phyloP scores from a whole-genome alignment of 2,888 invertebrate species.

The Panzeria rudis region DNA sequence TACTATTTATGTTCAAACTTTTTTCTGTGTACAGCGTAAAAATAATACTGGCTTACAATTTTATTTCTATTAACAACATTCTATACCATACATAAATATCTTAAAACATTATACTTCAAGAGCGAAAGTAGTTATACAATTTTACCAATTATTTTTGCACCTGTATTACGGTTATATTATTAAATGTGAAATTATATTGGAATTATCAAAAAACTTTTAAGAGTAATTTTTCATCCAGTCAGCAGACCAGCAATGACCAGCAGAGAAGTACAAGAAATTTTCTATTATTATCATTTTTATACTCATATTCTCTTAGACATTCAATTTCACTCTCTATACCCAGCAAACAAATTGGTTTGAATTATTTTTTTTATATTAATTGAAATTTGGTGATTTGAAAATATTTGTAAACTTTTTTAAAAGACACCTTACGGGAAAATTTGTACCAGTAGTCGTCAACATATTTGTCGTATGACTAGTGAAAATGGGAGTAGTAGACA shows the following conservation, averaged over 20 bases:
- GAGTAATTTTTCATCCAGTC: background rate
- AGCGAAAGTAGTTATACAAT: background rate
- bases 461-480: too few relatives aligned
- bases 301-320: background rate
- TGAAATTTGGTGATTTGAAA: background rate
- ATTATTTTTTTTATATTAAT: background rate
- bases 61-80: background rate
- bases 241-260: background rate
- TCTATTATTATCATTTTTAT: background rate
- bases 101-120: background rate
- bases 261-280: background rate
- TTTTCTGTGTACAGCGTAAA: too few relatives aligned
- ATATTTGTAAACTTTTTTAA: background rate
- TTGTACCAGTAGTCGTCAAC: too few relatives aligned
- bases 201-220: background rate
- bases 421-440: too few relatives aligned
- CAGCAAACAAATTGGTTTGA: background rate
- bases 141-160: background rate
- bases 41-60: background rate
- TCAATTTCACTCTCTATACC: background rate
- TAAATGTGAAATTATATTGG: background rate
- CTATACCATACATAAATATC: background rate
- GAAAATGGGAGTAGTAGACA: too few relatives aligned
- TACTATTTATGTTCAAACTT: too few relatives aligned
- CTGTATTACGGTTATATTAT: background rate